phyloP scores from a whole-genome alignment of 2,888 invertebrate genomes.

The Heptascelio sp. region DNA sequence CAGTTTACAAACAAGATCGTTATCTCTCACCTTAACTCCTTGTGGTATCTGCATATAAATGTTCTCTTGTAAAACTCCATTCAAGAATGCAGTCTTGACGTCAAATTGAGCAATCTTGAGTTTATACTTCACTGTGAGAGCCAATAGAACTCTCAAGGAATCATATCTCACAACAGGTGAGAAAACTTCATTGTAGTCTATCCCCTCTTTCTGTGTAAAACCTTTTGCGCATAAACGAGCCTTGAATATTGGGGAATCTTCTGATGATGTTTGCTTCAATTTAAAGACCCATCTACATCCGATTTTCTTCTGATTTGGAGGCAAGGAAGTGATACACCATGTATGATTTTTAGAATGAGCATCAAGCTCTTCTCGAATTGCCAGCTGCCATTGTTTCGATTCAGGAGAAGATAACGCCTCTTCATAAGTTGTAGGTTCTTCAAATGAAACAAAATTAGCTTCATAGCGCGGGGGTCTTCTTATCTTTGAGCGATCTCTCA shows the following conservation, averaged over 20 bases:
- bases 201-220: constrained; percentile 6
- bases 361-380: constrained; percentile 36
- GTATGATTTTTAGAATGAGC: constrained; percentile 40
- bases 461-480: background rate
- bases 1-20: constrained; percentile 75
- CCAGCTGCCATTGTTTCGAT: constrained; percentile 9
- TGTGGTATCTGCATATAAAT: constrained; percentile 80
- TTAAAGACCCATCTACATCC: constrained; percentile 59
- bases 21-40: constrained; percentile 67
- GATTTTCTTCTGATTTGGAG: constrained; percentile 11
- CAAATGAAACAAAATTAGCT: background rate
- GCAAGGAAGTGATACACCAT: background rate
- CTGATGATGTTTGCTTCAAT: background rate
- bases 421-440: constrained; percentile 4
- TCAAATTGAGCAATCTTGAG: constrained; percentile 74
- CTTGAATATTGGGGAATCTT: constrained; percentile 27
- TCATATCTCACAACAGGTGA: constrained; percentile 74
- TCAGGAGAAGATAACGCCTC: constrained; percentile 5
- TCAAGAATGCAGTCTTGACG: constrained; percentile 77
- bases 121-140: constrained; percentile 58
- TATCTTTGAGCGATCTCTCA: background rate
- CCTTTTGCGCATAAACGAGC: constrained; percentile 64
- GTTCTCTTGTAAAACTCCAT: constrained; percentile 60
- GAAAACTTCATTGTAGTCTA: background rate
- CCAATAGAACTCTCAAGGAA: constrained; percentile 72